Evolutionary conservation across 2,888 invertebrate species (phyloP), one percentile per base, ranked within the genome.

Genomic region (Agonopterix heracliana): DNA sequence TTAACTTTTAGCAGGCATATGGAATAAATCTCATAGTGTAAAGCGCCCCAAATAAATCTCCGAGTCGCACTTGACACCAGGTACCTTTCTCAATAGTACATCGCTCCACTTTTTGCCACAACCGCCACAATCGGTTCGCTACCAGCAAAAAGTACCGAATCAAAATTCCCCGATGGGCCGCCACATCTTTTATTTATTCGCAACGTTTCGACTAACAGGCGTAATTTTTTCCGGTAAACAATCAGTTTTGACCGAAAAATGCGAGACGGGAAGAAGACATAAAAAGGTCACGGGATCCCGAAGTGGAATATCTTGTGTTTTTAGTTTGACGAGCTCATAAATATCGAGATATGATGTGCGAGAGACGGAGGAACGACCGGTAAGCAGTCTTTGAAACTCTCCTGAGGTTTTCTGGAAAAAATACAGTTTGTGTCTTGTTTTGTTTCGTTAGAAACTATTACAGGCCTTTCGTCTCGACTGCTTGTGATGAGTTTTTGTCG

Each of bases 151-250:
- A 84, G 56, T 35, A 75, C 74, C 83, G 81, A 86, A 88, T 87
- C 87, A 86, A 87, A 86, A 88, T 87, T 86, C 87, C 74, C 74
- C 63, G 61, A 66, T 68, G 70, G 70, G 17, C 63, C 70, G 52
- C 63, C 70, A 52, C 81, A 87, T 88, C 83, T 87, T 86, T 88
- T 87, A 88, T 88, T 86, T 85, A 88, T 87, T 62, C 68, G 61
- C 68, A 62, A 70, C 77, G 77, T 74, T 80, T 76, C 81, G 78
- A 71, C 82, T 86, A 86, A 87, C 87, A 85, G 86, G 73, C 82
- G 85, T 86, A 83, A 87, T 88, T 88, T 88, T 88, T 87, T 87
- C 87, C 87, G 80, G 76, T 81, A 88, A 87, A 88, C 87, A 88
- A 87, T 86, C 86, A 85, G 78, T 87, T 88, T 87, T 87, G 83